Base-by-base conservation (phyloP, 2,888 invertebrate genomes). In the Rhagophthalmus giganteus region DNA sequence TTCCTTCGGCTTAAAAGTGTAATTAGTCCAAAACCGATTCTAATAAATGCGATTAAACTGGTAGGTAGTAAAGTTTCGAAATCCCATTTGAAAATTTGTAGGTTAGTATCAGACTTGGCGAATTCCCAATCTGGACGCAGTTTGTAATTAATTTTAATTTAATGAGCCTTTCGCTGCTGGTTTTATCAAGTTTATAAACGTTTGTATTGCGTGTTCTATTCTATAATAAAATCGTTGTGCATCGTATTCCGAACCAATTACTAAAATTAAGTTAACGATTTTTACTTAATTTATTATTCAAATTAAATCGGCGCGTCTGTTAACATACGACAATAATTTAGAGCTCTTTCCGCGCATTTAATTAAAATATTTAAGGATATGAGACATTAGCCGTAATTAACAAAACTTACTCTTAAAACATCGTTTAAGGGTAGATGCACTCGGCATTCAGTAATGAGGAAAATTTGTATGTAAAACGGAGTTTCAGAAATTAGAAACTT, bases 401-500 rank as follows among this genome's bases (percentile, higher is more conserved):
- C 50, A 42, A 34, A 50, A 42, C 50, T 50, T 33, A 16, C 16
- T 37, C 37, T 40, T 41, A 40, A 41, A 38, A 50, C 39, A 50
- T 38, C 45, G 28, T 50, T 50, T 42, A 39, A 40, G 50, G 50
- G 35, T 40, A 26, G 46, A 45, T 46, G 50, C 49, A 50, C 50
- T 50, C 39, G 38, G 41, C 35, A 47, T 50, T 46, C 50, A 50
- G 52, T 58, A 58, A 58, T 58, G 54, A 54, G 45, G 39, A 35
- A 48, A 45, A 55, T 58, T 55, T 58, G 54, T 55, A 58, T 58
- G 58, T 49, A 54, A 55, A 58, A 51, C 42, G 39, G 33, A 45
- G 50, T 50, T 44, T 40, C 35, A 39, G 47, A 51, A 51, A 55
- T 55, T 50, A 37, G 27, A 49, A 53, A 55, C 39, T 54, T 54